Base-by-base conservation (phyloP, 2,888 invertebrate species). In the Habroteleia sp. region DNA sequence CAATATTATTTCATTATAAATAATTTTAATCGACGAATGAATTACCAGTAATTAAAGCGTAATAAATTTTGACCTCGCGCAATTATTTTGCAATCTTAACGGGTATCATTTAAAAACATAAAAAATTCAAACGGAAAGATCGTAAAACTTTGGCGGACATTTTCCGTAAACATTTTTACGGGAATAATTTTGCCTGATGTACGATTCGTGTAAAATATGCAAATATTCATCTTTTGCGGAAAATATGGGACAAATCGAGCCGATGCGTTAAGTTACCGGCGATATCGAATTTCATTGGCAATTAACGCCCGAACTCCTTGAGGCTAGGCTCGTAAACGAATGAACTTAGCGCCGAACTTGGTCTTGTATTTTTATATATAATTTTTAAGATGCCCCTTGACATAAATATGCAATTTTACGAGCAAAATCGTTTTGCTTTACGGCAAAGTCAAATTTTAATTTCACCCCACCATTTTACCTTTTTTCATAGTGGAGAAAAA, bases 211-310 rank as follows among this genome's bases (percentile, higher is more conserved):
- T n/a, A n/a, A n/a, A n/a, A n/a, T n/a, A n/a, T n/a, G n/a, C n/a
- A n/a, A n/a, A n/a, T n/a, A n/a, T n/a, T n/a, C n/a, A n/a, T n/a
- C n/a, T 37, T 52, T 52, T 52, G 27, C 1, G 20, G 25, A 20
- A 33, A 52, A 56, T 56, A 39, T 23, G 17, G 41, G 17, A 31
- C 39, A 41, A 56, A 56, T 17, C 29, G 4, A 31, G 29, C 23
- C 29, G 56, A 41, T 29, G 31, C 46, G 2, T 37, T 6, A 37
- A 37, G 17, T 37, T 37, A 37, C 37, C 7, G 8, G 44, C 63
- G 68, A 75, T 73, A 74, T 79, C 72, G 41, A 76, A 75, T 79
- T 79, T 77, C 77, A 74, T 78, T 74, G 77, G 76, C 77, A 78
- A 79, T 80, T 74, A 77, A 65, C 75, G 75, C 77, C 39, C 63